Base-by-base conservation (phyloP, 2,797 vertebrate genomes). In the Pipistrellus pipistrellus region DNA sequence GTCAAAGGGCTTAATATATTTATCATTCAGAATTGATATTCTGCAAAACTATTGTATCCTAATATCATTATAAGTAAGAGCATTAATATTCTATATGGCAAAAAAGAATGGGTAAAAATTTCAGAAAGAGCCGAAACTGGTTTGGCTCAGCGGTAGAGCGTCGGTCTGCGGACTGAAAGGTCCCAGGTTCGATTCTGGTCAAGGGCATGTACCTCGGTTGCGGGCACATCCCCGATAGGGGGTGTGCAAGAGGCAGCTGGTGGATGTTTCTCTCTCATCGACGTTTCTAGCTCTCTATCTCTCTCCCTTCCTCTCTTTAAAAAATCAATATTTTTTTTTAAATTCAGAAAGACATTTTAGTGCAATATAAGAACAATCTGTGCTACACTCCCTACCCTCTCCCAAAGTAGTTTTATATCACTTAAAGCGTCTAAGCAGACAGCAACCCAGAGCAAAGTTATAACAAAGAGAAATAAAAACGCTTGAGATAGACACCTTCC, bases 381-480 rank as follows among this genome's bases (percentile, higher is more conserved):
- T 57, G 14, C 21, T 73, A 85, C 9, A 68, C 6, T 20, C 11
- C 6, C 18, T 62, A 25, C 8, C n/a, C 38, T 32, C 23, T 8
- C 7, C 2, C 32, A 73, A 87, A 59, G 55, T 13, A 82, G 48
- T 51, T 90, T 81, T 77, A 83, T 6, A 78, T 62, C 62, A 82
- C 21, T 59, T 92, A 30, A 55, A 68, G 2, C 64, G 8, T n/a
- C 46, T 78, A 71, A 78, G 44, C 27, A 90, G 55, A 66, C 3
- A 85, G 78, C 23, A 38, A 78, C 17, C 32, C 14, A 89, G 35
- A 85, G n/a, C 6, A 17, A 73, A 59, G 30, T 35, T 76, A 13
- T 25, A 88, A 81, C 8, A 91, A 20, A 75, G 32, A 78, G 35
- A 78, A 86, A 41, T 92, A 82, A 59, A n/a, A 83, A 90, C 12